A percentile compares a stretch with the other conserved stretches of the same genome.
phyloP scores from a whole-genome alignment of 2,888 invertebrate genomes.

The Lasioglossum oenotherae region DNA sequence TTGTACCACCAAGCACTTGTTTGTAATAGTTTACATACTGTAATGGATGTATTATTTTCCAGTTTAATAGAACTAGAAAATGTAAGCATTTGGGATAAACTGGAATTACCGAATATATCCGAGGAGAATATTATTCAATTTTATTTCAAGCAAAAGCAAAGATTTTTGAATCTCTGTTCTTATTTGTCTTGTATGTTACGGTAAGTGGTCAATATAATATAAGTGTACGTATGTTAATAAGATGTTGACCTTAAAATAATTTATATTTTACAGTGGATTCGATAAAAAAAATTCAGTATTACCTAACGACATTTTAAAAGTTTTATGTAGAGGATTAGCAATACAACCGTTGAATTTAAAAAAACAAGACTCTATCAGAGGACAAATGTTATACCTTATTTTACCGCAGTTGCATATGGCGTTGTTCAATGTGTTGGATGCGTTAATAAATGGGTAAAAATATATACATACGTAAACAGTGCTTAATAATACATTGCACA shows the following conservation, averaged over 20 bases:
- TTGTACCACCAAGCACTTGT: slow-evolving; percentile 75
- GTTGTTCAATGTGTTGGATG: slow-evolving; percentile 74
- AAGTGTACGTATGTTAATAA: not conserved
- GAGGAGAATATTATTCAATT: slow-evolving; percentile 75
- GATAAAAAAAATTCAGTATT: slow-evolving; percentile 74
- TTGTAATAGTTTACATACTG: slow-evolving; percentile 77
- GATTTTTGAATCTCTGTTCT: slow-evolving; percentile 78
- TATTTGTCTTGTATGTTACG: slow-evolving; percentile 76
- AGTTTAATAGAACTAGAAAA: slow-evolving; percentile 72
- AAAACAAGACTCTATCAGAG: slow-evolving; percentile 69
- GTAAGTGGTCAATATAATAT: slow-evolving; percentile 59
- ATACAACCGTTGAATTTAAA: slow-evolving; percentile 75
- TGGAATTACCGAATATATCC: slow-evolving; percentile 75
- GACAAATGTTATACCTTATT: slow-evolving; percentile 75
- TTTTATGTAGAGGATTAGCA: slow-evolving; percentile 77
- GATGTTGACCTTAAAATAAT: not conserved
- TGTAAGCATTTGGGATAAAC: slow-evolving; percentile 66
- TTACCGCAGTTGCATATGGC: slow-evolving; percentile 76
- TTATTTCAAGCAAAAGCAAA: slow-evolving; percentile 72
- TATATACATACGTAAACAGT: not conserved
- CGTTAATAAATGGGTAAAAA: slow-evolving; percentile 78
- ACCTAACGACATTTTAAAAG: slow-evolving; percentile 75
- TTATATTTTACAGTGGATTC: slow-evolving; percentile 68
- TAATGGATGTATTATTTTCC: slow-evolving; percentile 79
- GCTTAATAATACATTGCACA: not conserved